These are phyloP conservation scores for Charanyca ferruginea DNA, from an alignment of 2,888 invertebrate genomes.

Conservation along the genomic window DNA sequence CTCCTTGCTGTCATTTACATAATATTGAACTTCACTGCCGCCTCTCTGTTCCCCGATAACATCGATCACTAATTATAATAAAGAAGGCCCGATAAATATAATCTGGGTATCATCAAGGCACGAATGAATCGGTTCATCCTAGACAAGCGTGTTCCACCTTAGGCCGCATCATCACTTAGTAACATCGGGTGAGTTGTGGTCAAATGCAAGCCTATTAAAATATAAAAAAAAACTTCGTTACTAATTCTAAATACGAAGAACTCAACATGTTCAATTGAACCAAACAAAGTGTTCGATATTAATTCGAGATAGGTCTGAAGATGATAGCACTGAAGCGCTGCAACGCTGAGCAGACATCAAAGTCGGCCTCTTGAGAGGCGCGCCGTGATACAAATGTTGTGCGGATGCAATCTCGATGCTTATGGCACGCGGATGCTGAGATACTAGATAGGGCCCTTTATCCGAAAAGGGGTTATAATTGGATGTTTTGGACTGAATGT, in stretches of 20 bases:
- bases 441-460: conserved; percentile 10
- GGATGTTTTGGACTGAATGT: neutral
- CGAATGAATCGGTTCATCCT: too few relatives aligned
- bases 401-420: conserved; percentile 58
- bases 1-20: too few relatives aligned
- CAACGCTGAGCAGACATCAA: conserved; percentile 59
- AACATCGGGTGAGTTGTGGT: too few relatives aligned
- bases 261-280: conserved; percentile 43
- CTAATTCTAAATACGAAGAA: conserved; percentile 22
- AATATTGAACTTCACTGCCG: too few relatives aligned
- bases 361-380: conserved; percentile 60
- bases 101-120: too few relatives aligned
- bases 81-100: too few relatives aligned
- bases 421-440: conserved; percentile 23
- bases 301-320: conserved; percentile 39
- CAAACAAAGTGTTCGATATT: conserved; percentile 52
- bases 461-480: neutral
- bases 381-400: conserved; percentile 56
- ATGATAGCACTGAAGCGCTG: conserved; percentile 42
- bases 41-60: too few relatives aligned
- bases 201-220: too few relatives aligned
- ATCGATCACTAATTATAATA: too few relatives aligned
- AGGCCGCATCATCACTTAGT: too few relatives aligned
- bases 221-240: too few relatives aligned
- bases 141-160: too few relatives aligned